These are phyloP conservation scores for Druceiella hillmani DNA, from an alignment of 2,888 invertebrate genomes.

Conservation along the genomic window DNA sequence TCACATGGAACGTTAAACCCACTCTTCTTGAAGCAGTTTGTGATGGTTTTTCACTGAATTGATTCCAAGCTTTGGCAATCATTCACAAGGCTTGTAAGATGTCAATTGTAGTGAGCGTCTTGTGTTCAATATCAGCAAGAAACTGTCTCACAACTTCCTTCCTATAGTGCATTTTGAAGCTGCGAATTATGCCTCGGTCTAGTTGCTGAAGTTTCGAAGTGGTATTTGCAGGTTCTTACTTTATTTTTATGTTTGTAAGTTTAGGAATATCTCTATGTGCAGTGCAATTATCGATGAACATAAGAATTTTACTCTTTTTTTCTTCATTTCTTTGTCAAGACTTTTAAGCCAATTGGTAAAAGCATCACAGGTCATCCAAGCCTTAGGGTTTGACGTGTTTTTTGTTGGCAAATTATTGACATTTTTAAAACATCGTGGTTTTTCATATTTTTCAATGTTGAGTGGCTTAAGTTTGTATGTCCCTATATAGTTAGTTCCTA, in stretches of 20 bases:
- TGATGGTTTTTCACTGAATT: conserved; percentile 22
- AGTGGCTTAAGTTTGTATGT: conserved; percentile 23
- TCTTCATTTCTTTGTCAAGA: conserved; percentile 22
- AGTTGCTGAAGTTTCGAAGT: conserved; percentile 21
- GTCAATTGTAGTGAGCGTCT: conserved; percentile 21
- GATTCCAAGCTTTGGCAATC: conserved; percentile 22
- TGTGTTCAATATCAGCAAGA: conserved; percentile 20
- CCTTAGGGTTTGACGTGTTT: conserved; percentile 16
- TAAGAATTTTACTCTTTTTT: conserved; percentile 22
- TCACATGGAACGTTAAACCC: conserved; percentile 23
- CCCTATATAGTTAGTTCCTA: conserved; percentile 20
- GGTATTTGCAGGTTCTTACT: conserved; percentile 21
- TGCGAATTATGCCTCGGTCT: conserved; percentile 20
- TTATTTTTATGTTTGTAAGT: conserved; percentile 22
- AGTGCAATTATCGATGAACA: conserved; percentile 23
- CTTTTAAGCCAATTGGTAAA: conserved; percentile 23
- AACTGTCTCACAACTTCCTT: conserved; percentile 23
- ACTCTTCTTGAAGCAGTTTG: conserved; percentile 26
- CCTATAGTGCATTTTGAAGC: conserved; percentile 22
- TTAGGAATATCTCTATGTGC: conserved; percentile 20
- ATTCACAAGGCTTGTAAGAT: conserved; percentile 23
- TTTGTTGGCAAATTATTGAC: conserved; percentile 14
- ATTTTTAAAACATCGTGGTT: conserved; percentile 20
- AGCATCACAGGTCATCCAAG: conserved; percentile 20
- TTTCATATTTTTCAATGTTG: conserved; percentile 21